Conservation (phyloP, 1,140 invertebrate genomes). For the Drosophila sechellia region DNA sequence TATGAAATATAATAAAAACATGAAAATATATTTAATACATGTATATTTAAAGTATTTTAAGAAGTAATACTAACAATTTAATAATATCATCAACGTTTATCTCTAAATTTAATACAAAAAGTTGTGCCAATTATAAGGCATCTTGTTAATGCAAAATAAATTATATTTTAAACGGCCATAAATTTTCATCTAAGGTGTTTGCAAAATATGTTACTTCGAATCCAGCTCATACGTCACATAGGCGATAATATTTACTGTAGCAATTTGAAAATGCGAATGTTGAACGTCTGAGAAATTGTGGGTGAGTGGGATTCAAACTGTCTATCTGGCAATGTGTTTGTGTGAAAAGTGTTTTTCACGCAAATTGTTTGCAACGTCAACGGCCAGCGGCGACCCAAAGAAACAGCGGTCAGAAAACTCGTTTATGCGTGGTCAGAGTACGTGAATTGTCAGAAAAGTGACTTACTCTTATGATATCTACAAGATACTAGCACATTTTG, state of each 20-base stretch:
- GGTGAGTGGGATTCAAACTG: constrained; percentile 32
- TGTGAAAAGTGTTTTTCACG: constrained; percentile 57
- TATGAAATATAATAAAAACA: too few relatives aligned
- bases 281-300: constrained; percentile 1
- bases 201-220: constrained; percentile 14
- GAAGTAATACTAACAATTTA: background rate
- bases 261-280: constrained; percentile 13
- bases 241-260: constrained; percentile 29
- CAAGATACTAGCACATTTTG: too few relatives aligned
- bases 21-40: too few relatives aligned
- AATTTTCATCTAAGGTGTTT: constrained; percentile 7
- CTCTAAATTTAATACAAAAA: background rate
- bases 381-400: constrained; percentile 46
- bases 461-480: too few relatives aligned
- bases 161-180: constrained; percentile 16
- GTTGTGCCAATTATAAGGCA: constrained; percentile 4
- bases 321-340: constrained; percentile 2
- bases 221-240: constrained; percentile 26
- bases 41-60: too few relatives aligned
- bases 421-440: constrained; percentile 17
- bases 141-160: constrained; percentile 9
- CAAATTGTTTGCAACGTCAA: constrained; percentile 69
- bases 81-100: too few relatives aligned
- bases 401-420: constrained; percentile 7
- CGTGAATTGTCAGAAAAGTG: background rate